A percentile compares a stretch with the other conserved stretches of the same genome.
Conservation (phyloP, 2,888 invertebrate species). For the Lasius platythorax region DNA sequence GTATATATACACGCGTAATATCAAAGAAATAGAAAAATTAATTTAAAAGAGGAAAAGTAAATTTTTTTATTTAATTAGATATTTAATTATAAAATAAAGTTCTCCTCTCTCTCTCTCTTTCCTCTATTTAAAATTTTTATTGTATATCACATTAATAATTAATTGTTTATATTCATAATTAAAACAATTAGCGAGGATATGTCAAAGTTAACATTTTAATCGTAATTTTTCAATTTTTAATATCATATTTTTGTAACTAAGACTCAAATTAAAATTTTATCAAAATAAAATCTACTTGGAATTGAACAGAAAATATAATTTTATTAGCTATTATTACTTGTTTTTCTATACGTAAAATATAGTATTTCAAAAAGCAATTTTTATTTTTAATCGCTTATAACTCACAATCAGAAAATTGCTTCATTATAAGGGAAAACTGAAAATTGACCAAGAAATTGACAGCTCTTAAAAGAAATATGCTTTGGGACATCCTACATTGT, state of each 20-base stretch:
- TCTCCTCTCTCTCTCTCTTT: no score
- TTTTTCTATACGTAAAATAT: not conserved
- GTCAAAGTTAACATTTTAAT: not conserved
- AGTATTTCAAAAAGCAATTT: not conserved
- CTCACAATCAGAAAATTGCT: not conserved
- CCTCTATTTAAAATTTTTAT: no score
- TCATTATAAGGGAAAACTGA: not conserved
- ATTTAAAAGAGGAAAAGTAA: not conserved
- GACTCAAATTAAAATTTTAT: not conserved
- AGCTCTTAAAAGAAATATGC: not conserved
- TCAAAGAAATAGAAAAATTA: not conserved
- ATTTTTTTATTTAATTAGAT: not conserved
- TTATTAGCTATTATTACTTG: not conserved
- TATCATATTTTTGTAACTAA: not conserved
- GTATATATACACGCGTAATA: not conserved
- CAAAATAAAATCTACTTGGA: not conserved
- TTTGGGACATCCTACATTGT: not conserved
- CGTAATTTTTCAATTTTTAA: not conserved
- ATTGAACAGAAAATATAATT: not conserved
- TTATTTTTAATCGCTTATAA: not conserved
- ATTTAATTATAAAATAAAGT: not conserved
- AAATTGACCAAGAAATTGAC: not conserved
- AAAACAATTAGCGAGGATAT: not conserved
- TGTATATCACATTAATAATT: no score
- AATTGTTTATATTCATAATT: not conserved